Evolutionary conservation across 2,797 vertebrate genomes (phyloP).

Genomic region (Phrynocephalus forsythii): DNA sequence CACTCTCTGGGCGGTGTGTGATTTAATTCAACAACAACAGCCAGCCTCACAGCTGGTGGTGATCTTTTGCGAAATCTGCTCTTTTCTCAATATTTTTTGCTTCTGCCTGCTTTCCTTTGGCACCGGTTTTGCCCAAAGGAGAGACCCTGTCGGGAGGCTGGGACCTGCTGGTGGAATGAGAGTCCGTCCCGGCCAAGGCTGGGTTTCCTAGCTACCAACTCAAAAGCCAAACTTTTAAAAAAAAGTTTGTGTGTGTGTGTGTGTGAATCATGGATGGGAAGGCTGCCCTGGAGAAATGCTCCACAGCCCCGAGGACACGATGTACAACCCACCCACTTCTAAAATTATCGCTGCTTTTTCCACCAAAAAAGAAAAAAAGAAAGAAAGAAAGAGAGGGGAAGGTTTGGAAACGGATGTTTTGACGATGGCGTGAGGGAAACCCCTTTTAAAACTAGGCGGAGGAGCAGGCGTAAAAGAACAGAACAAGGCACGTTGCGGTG

Average conservation of each 20-base stretch:
- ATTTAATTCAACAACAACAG: too few relatives aligned
- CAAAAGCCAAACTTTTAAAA: background rate
- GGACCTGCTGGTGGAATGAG: too few relatives aligned
- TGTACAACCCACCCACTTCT: constrained; percentile 17
- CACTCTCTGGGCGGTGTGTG: too few relatives aligned
- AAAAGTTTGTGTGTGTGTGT: constrained; percentile 11
- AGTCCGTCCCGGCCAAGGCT: background rate
- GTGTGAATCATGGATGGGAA: constrained; percentile 38
- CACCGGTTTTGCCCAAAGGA: background rate
- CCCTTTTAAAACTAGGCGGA: background rate
- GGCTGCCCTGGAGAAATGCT: constrained; percentile 12
- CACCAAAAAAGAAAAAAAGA: background rate
- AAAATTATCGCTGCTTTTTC: constrained; percentile 27
- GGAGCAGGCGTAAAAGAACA: background rate
- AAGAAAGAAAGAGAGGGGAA: background rate
- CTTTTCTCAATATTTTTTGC: background rate
- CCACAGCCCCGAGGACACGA: background rate
- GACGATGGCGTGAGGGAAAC: background rate
- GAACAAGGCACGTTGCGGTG: background rate
- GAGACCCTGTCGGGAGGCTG: too few relatives aligned
- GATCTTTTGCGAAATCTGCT: background rate
- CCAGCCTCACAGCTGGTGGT: too few relatives aligned
- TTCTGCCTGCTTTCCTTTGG: background rate
- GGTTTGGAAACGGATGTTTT: background rate
- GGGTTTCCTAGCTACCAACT: constrained; percentile 29